These are phyloP conservation scores for Leucosticte australis DNA, from an alignment of 2,113 vertebrate species.

Conservation along the genomic window DNA sequence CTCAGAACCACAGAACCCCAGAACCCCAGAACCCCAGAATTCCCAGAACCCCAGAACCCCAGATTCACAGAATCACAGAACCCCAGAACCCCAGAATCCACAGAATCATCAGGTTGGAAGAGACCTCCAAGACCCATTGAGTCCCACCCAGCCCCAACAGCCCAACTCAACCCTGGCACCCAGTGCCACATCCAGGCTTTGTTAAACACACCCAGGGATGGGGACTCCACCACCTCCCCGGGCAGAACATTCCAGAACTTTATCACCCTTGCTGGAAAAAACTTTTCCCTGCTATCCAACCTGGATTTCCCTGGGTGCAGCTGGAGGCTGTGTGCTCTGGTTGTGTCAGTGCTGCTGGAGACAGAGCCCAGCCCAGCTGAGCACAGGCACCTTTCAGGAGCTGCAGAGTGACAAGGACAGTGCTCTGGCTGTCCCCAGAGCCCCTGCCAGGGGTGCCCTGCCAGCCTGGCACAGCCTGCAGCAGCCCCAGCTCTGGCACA, in stretches of 20 bases:
- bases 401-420: not conserved
- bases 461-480: not conserved
- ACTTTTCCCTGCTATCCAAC: accelerated
- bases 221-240: too few relatives aligned
- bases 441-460: accelerated
- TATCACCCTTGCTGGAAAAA: too few relatives aligned
- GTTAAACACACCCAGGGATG: not conserved
- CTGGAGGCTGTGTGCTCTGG: too few relatives aligned
- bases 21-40: too few relatives aligned
- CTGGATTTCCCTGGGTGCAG: too few relatives aligned
- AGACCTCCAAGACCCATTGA: accelerated
- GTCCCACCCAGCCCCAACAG: too few relatives aligned
- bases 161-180: not conserved
- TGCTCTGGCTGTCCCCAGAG: not conserved
- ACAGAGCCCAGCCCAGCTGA: not conserved
- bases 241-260: too few relatives aligned
- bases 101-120: not conserved
- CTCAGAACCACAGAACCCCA: not conserved
- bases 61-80: too few relatives aligned
- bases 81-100: too few relatives aligned
- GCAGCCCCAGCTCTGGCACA: not conserved
- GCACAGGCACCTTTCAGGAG: not conserved
- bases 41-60: too few relatives aligned
- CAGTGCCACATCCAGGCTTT: not conserved
- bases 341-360: too few relatives aligned